Percentiles rank a stretch among this genome's conserved stretches.
phyloP scores from a whole-genome alignment of 2,113 vertebrate genomes.

The Daphoenositta chrysoptera region DNA sequence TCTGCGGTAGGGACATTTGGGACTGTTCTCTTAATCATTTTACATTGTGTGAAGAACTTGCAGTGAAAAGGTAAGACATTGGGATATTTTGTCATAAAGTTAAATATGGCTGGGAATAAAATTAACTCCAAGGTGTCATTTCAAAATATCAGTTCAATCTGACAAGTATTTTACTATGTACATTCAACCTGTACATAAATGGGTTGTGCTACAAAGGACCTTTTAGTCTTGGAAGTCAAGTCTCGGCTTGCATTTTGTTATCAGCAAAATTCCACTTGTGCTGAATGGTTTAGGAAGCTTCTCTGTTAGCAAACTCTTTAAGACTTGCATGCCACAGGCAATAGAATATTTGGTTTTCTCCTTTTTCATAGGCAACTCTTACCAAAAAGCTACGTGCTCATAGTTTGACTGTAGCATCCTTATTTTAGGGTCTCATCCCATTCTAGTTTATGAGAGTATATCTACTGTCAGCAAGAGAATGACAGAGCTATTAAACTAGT shows the following conservation, averaged over 20 bases:
- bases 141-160: not conserved
- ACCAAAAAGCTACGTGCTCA: not conserved
- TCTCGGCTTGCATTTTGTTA: not conserved
- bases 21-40: not conserved
- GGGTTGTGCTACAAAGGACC: not conserved
- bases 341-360: not conserved
- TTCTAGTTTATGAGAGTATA: not conserved
- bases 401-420: not conserved
- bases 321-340: not conserved
- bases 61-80: not conserved
- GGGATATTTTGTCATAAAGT: not conserved
- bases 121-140: not conserved
- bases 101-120: not conserved
- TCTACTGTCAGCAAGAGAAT: not conserved
- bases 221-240: not conserved
- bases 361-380: not conserved
- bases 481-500: not conserved
- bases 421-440: not conserved
- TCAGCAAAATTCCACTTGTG: not conserved
- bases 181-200: not conserved
- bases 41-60: not conserved
- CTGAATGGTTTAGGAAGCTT: not conserved
- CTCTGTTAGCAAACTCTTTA: not conserved
- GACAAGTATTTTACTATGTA: not conserved
- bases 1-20: not conserved